These are phyloP conservation scores for Xestia xanthographa DNA, from an alignment of 2,888 invertebrate genomes.

Conservation along the genomic window DNA sequence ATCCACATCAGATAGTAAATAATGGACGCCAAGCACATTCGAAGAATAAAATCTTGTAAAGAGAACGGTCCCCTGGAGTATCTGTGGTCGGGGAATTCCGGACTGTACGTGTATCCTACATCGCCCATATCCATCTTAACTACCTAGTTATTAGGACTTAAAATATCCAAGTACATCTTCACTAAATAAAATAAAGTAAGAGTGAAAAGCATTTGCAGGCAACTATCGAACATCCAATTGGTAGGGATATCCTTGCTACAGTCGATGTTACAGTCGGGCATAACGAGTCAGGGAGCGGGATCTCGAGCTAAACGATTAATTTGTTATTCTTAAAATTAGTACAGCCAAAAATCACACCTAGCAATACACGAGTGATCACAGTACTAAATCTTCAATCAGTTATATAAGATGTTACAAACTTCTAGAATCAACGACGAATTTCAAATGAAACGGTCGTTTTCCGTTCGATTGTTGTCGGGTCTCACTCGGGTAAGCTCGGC, in stretches of 20 bases:
- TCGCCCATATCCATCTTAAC: conserved; percentile 43
- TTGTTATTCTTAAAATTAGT: conserved; percentile 63
- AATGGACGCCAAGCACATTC: conserved; percentile 73
- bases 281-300: conserved; percentile 29
- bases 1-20: conserved; percentile 73
- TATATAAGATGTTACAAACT: conserved; percentile 1
- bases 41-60: conserved; percentile 70
- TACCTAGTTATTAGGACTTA: conserved; percentile 65
- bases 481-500: conserved; percentile 26
- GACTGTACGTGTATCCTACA: conserved; percentile 30
- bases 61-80: conserved; percentile 40
- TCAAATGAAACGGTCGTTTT: conserved; percentile 34
- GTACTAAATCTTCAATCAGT: neutral
- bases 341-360: conserved; percentile 70
- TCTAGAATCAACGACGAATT: conserved; percentile 15
- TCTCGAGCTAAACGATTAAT: conserved; percentile 34
- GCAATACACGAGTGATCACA: conserved; percentile 33
- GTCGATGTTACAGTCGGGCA: conserved; percentile 45
- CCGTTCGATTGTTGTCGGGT: conserved; percentile 33
- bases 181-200: conserved; percentile 78
- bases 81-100: conserved; percentile 15
- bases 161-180: conserved; percentile 77
- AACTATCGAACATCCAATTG: conserved; percentile 68
- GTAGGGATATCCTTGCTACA: conserved; percentile 40
- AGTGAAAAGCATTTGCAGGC: conserved; percentile 78